A percentile compares a stretch with the other conserved stretches of the same genome.
phyloP scores from a whole-genome alignment of 2,113 vertebrate genomes.

The Myrmophylax atrothorax region DNA sequence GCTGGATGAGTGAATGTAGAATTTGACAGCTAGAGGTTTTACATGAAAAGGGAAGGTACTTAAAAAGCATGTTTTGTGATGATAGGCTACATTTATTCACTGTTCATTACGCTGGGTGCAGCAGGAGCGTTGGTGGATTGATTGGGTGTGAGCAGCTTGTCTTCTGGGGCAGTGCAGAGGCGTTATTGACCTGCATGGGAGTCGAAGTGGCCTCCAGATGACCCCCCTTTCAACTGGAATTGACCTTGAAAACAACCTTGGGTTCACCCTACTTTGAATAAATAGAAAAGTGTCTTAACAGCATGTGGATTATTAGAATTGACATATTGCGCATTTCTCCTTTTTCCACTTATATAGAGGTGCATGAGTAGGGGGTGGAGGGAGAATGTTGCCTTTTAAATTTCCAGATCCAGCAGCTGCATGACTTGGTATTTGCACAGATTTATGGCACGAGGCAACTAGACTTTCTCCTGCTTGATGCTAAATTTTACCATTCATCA shows the following conservation, averaged over 20 bases:
- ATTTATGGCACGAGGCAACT: constrained; percentile 84
- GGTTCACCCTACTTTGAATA: constrained; percentile 79
- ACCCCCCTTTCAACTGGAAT: constrained; percentile 96
- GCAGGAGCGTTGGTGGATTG: constrained; percentile 86
- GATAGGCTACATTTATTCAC: constrained; percentile 94
- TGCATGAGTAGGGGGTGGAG: constrained; percentile 49
- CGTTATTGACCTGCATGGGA: constrained; percentile 95
- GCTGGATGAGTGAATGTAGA: constrained; percentile 91
- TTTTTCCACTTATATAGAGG: constrained; percentile 73
- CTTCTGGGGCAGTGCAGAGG: constrained; percentile 83
- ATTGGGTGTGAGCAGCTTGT: constrained; percentile 86
- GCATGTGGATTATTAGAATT: constrained; percentile 85
- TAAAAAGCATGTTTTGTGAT: constrained; percentile 98
- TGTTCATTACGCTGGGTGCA: constrained; percentile 90
- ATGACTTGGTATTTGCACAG: constrained; percentile 79
- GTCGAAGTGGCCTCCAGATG: constrained; percentile 88
- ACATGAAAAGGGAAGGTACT: constrained; percentile 98
- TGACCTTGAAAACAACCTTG: constrained; percentile 95
- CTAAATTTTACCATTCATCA: constrained; percentile 92
- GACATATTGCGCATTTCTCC: constrained; percentile 84
- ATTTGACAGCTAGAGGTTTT: constrained; percentile 97
- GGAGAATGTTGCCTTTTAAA: constrained; percentile 67
- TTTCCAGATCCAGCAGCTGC: constrained; percentile 86
- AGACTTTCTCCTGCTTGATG: constrained; percentile 79
- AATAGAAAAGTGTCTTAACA: constrained; percentile 83